Percentiles rank a stretch among this genome's conserved stretches.
Conservation (phyloP, 2,797 vertebrate genomes). For the Labeo calbasu region DNA sequence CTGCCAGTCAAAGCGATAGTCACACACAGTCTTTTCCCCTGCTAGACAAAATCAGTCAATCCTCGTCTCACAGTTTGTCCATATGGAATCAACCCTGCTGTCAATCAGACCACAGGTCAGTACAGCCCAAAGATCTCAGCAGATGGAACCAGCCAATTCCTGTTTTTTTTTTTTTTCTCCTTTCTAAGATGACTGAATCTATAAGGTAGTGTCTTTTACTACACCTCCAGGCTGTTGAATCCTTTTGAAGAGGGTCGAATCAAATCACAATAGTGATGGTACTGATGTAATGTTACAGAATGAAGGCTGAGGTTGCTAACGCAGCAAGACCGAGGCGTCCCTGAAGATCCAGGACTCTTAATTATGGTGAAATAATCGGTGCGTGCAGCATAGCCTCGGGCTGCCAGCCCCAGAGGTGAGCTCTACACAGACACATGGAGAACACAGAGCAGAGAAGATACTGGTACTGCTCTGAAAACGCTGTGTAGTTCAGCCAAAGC, state of each 20-base stretch:
- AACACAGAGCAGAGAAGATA: slow-evolving; percentile 31
- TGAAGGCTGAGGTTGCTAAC: slow-evolving; percentile 31
- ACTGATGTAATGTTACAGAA: slow-evolving; percentile 38
- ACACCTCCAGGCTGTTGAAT: slow-evolving; percentile 27
- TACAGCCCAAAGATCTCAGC: slow-evolving; percentile 11
- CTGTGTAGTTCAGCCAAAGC: slow-evolving; percentile 54
- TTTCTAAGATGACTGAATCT: slow-evolving; percentile 29
- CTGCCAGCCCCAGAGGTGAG: slow-evolving; percentile 53
- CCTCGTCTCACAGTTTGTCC: slow-evolving; percentile 24
- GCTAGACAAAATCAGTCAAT: slow-evolving; percentile 50
- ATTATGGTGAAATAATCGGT: slow-evolving; percentile 52
- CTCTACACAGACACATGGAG: slow-evolving; percentile 24
- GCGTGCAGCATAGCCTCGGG: slow-evolving; percentile 53
- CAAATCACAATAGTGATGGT: slow-evolving; percentile 38
- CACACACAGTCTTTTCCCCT: slow-evolving; percentile 29
- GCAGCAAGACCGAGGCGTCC: slow-evolving; percentile 29
- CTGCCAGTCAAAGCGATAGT: slow-evolving; percentile 52
- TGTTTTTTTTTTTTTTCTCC: not conserved
- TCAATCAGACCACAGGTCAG: slow-evolving; percentile 35
- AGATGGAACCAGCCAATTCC: slow-evolving; percentile 29
- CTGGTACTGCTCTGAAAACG: slow-evolving; percentile 44
- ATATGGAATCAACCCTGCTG: slow-evolving; percentile 42
- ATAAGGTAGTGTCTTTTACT: slow-evolving; percentile 32
- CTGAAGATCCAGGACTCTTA: slow-evolving; percentile 43
- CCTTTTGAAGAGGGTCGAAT: slow-evolving; percentile 8